Evolutionary conservation across 2,113 vertebrate genomes (phyloP), one percentile per base, ranked within the genome.

Genomic region (Jacana jacana): DNA sequence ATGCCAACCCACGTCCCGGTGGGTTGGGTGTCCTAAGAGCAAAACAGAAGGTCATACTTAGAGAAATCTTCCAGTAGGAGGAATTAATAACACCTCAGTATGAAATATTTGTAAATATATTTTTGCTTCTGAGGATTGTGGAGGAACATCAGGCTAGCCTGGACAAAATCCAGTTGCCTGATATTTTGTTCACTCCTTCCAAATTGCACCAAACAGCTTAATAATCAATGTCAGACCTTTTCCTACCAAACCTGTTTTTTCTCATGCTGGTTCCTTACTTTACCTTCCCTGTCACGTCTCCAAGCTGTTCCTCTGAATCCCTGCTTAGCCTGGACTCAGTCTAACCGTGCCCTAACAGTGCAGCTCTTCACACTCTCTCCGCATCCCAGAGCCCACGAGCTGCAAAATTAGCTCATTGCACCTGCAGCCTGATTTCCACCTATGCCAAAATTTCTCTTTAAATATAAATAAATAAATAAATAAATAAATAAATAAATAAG

Each of bases 331-430:
- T 68, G 24, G 60, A 57, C 81, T 79, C 63, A 37, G 39, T 65
- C 66, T 63, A 95, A 89, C 75, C 7, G 8, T 73, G 55, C 51
- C 39, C 39, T 72, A 33, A 58, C 4, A 28, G 63, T 54, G 68
- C 37, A 48, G 13, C 0, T 3, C 48, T 82, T 93, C 68, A 69
- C 42, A 51, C 24, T 22, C 5, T 68, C 72, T 93, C 37, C 71
- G 30, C 11, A 27, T 9, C 37, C 42, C 75, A 70, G 52, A 60
- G 46, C 35, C 52, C 0, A 0, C 48, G 75, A 96, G 61, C 63
- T 71, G 46, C 78, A 81, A 89, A 86, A 94, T 95, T 82, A 97
- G 92, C 68, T 97, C 92, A 40, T 92, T 96, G 79, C 81, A 96
- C 93, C 96, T 95, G 93, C 91, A 95, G 94, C 81, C 93, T 39